Percentiles rank a stretch among this genome's conserved stretches.
phyloP scores from a whole-genome alignment of 2,113 vertebrate genomes.

The Ellobius talpinus region DNA sequence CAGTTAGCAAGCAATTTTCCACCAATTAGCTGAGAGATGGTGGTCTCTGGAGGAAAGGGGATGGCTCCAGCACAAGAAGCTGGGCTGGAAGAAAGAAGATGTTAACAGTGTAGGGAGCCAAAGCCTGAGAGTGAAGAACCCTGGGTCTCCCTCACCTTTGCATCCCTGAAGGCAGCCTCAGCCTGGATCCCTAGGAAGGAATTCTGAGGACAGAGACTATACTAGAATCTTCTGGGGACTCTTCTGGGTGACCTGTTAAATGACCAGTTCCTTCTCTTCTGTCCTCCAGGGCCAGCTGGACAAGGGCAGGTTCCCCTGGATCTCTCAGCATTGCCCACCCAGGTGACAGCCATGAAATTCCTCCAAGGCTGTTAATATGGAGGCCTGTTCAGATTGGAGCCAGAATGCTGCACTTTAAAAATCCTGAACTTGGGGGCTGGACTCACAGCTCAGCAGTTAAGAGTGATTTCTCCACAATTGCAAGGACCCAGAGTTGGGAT shows the following conservation, averaged over 20 bases:
- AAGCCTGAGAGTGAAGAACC: accelerated
- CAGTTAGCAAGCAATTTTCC: conserved; percentile 87
- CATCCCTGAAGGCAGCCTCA: background rate
- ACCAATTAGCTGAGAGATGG: conserved; percentile 85
- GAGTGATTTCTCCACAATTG: no score
- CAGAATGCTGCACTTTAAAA: background rate
- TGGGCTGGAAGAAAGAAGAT: conserved; percentile 22
- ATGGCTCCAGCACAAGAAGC: background rate
- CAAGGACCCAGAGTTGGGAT: background rate
- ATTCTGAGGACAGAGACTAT: background rate
- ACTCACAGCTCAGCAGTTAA: background rate
- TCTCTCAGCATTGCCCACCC: background rate
- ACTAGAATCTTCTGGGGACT: no score
- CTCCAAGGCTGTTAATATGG: background rate
- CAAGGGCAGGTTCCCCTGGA: background rate
- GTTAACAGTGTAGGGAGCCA: background rate
- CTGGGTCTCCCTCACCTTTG: background rate
- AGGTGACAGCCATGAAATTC: background rate
- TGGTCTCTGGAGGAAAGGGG: conserved; percentile 77
- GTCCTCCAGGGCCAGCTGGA: background rate
- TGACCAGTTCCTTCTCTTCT: background rate
- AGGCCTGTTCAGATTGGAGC: background rate
- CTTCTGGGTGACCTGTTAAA: background rate
- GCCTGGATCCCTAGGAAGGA: background rate
- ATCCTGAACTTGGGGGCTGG: background rate